Percentiles rank a stretch among this genome's conserved stretches.
phyloP scores from a whole-genome alignment of 2,113 vertebrate genomes.

The Pipra filicauda region DNA sequence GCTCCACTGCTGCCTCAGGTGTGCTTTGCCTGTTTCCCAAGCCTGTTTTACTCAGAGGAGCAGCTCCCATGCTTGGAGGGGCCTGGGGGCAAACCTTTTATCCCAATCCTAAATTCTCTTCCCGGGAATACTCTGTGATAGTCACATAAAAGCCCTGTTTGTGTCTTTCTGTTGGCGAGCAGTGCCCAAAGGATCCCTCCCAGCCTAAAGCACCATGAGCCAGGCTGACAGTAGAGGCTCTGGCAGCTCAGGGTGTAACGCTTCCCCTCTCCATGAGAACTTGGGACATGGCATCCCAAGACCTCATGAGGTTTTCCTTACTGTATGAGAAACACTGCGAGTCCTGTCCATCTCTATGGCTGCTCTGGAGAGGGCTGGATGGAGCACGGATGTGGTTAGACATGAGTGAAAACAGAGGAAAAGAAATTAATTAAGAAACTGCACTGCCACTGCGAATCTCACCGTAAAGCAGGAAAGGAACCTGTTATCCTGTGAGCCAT shows the following conservation, averaged over 20 bases:
- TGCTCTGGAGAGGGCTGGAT: not conserved
- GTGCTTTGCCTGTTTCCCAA: not conserved
- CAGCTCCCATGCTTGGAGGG: not conserved
- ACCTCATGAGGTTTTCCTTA: not conserved
- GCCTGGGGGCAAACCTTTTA: not conserved
- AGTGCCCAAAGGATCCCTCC: not conserved
- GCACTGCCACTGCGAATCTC: not conserved
- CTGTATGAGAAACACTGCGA: accelerated
- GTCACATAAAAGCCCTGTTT: not conserved
- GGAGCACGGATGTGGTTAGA: not conserved
- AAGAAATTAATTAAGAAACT: accelerated
- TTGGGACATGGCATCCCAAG: not conserved
- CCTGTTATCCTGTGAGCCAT: not conserved
- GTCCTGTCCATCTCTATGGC: slow-evolving; percentile 3
- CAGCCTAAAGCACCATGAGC: not conserved
- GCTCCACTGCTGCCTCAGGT: not conserved
- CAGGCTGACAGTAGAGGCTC: not conserved
- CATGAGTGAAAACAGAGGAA: not conserved
- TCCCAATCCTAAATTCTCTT: not conserved
- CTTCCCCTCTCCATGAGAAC: not conserved
- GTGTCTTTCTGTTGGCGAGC: accelerated
- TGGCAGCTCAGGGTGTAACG: accelerated
- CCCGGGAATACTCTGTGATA: not conserved
- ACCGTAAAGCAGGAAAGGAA: not conserved
- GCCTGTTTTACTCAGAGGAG: not conserved